phyloP scores from a whole-genome alignment of 2,797 vertebrate species.

The Ficedula albicollis region DNA sequence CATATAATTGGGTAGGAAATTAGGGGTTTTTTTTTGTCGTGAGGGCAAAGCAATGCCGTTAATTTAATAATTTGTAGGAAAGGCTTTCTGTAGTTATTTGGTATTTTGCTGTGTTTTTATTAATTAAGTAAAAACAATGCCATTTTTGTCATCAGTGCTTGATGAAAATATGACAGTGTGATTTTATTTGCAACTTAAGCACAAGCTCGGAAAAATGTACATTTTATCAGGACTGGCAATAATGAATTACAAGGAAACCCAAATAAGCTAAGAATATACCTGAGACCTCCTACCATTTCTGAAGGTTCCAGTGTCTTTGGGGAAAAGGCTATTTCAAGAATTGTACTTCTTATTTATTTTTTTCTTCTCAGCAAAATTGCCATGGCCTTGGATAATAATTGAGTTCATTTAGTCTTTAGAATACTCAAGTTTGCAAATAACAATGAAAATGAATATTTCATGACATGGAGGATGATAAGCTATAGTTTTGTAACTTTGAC shows the following conservation, averaged over 20 bases:
- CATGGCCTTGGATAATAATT: constrained; percentile 56
- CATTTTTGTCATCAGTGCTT: constrained; percentile 58
- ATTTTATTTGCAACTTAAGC: constrained; percentile 59
- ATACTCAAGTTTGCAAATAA: constrained; percentile 69
- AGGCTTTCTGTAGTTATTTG: constrained; percentile 36
- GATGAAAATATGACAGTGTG: constrained; percentile 43
- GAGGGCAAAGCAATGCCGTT: constrained; percentile 34
- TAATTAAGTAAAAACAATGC: constrained; percentile 62
- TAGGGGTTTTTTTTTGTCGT: constrained; percentile 12
- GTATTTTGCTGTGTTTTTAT: constrained; percentile 47
- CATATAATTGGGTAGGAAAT: constrained; percentile 76
- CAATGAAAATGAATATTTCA: constrained; percentile 72
- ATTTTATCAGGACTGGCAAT: constrained; percentile 24
- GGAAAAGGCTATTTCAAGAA: constrained; percentile 39
- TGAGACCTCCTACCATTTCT: constrained; percentile 65
- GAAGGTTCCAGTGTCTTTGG: not conserved
- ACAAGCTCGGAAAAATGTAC: not conserved
- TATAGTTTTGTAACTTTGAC: constrained; percentile 59
- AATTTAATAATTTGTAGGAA: constrained; percentile 65
- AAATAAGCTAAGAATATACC: constrained; percentile 57
- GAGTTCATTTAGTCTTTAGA: constrained; percentile 68
- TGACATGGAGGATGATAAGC: constrained; percentile 58
- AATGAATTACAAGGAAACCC: constrained; percentile 50
- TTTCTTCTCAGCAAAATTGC: constrained; percentile 5
- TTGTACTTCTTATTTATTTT: not conserved